These are phyloP conservation scores for Astropecten irregularis DNA, from an alignment of 53 echinoderm and acorn worm genomes.

Conservation along the genomic window DNA sequence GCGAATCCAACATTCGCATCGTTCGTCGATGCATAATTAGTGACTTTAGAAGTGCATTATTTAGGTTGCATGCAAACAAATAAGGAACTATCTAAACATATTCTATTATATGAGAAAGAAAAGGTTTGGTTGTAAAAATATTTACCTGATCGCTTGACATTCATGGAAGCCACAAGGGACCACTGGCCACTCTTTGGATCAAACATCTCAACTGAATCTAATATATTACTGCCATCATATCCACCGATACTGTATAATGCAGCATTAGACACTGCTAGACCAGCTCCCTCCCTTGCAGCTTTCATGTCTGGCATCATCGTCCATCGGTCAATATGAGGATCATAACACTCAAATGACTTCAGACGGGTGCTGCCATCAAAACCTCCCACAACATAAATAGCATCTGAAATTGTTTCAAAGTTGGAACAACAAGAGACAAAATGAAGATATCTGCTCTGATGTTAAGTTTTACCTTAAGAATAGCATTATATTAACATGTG, in stretches of 20 bases:
- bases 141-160: slow-evolving; percentile 75
- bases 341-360: slow-evolving; percentile 74
- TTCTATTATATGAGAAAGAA: no score
- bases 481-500: no score
- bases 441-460: no score
- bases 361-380: slow-evolving; percentile 74
- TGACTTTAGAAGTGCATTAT: no score
- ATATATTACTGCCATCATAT: slow-evolving; percentile 68
- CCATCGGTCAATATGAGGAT: slow-evolving; percentile 82
- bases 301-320: slow-evolving; percentile 66
- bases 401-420: slow-evolving; percentile 58
- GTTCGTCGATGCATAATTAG: no score
- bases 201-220: slow-evolving; percentile 70
- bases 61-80: no score
- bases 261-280: slow-evolving; percentile 63
- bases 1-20: no score
- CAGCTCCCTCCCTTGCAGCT: slow-evolving; percentile 74
- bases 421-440: no score
- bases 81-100: no score
- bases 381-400: slow-evolving; percentile 77
- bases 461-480: no score
- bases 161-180: slow-evolving; percentile 68
- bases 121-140: no score
- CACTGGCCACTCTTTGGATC: slow-evolving; percentile 73
- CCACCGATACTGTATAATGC: slow-evolving; percentile 75